Conservation (phyloP, 2,888 invertebrate genomes). For the Mantis religiosa region DNA sequence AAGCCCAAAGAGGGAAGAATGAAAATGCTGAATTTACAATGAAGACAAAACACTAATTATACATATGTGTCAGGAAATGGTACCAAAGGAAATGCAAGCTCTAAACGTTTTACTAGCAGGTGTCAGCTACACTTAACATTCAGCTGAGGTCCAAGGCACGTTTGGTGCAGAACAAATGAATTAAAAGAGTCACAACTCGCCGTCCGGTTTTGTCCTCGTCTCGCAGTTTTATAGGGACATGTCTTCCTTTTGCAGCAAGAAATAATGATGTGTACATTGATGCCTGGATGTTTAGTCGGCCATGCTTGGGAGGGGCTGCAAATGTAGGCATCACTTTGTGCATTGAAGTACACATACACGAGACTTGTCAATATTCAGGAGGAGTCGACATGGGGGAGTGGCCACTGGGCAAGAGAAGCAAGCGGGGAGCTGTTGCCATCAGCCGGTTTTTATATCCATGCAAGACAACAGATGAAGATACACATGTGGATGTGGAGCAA, state of each 20-base stretch:
- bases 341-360: constrained; percentile 4
- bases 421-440: not conserved
- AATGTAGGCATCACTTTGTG: not conserved
- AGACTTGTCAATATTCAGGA: constrained; percentile 17
- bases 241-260: not conserved
- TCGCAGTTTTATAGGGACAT: not conserved
- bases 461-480: not conserved
- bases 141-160: not conserved
- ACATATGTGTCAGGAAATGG: too few species aligned
- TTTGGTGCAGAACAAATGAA: not conserved
- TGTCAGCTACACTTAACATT: not conserved
- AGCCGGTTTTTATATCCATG: not conserved
- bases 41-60: too few species aligned
- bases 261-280: not conserved
- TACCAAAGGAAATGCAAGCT: too few species aligned
- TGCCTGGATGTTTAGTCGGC: constrained; percentile 1
- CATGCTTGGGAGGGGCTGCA: not conserved
- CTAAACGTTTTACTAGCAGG: too few species aligned
- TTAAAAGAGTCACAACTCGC: not conserved
- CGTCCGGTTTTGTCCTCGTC: not conserved
- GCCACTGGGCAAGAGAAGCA: not conserved
- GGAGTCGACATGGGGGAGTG: constrained; percentile 14
- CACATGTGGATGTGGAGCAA: not conserved
- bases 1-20: too few species aligned
- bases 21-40: too few species aligned